Base-by-base conservation (phyloP, 2,113 vertebrate species). In the Todiramphus saurophagus region DNA sequence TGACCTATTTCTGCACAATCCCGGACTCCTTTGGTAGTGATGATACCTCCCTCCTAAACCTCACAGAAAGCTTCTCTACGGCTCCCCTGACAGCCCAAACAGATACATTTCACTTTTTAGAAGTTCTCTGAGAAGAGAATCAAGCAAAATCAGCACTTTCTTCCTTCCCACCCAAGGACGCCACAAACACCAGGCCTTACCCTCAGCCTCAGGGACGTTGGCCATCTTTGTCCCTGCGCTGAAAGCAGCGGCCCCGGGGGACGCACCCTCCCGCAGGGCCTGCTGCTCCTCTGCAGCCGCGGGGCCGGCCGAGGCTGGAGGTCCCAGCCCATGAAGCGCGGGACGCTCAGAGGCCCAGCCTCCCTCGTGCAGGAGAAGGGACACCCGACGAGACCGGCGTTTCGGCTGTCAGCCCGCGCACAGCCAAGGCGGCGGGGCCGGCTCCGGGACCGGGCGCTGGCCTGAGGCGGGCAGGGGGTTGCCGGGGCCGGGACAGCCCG, bases 21-120 rank as follows among this genome's bases (percentile, higher is more conserved):
- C 23, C 35, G 69, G 60, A 50, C 46, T 44, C 23, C 30, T 73
- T 17, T 3, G 2, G 17, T 46, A 46, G 18, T 48, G 44, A 33
- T 60, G 58, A n/a, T 13, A 37, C 33, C 60, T 84, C 27, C 53
- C 18, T 70, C 30, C 31, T 41, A 64, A 78, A 51, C 2, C 1
- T 44, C 0, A 0, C 28, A 43, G 3, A 20, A 23, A 72, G 62
- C 19, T 76, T 87, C 67, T 67, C 25, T 58, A 70, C 0, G 0
- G 37, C 41, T 90, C 13, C 44, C 51, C 27, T 60, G 59, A 76
- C 48, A 94, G 50, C 19, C 44, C 55, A 63, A 6, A 80, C 76
- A 62, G 20, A 62, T 8, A 44, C 3, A 58, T 69, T 80, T 73
- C 44, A 63, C 27, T 33, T 66, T 60, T 41, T 8, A 55, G 46